Percentiles rank a stretch among this genome's conserved stretches.
phyloP scores from a whole-genome alignment of 2,888 invertebrate genomes.

The Tuberolachnus salignus region DNA sequence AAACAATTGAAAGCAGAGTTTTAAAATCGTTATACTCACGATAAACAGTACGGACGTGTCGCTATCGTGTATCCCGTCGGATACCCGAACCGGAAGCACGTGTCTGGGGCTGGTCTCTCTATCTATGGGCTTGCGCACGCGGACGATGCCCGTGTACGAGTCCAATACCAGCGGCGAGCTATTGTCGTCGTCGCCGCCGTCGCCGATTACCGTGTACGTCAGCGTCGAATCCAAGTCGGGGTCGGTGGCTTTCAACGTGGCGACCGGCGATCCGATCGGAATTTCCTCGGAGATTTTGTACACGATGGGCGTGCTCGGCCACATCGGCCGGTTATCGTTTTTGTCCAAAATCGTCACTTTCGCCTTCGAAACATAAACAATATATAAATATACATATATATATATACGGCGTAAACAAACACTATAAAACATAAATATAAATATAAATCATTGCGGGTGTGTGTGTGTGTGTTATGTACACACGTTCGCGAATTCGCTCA shows the following conservation, averaged over 20 bases:
- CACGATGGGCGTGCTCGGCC: conserved; percentile 75
- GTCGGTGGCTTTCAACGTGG: conserved; percentile 79
- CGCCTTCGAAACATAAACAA: conserved; percentile 67
- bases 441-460: no score
- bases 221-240: conserved; percentile 83
- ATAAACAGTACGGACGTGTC: conserved; percentile 78
- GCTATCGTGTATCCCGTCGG: conserved; percentile 86
- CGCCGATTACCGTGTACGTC: conserved; percentile 75
- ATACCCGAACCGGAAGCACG: conserved; percentile 79
- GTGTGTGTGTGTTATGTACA: no score
- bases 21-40: conserved; percentile 65
- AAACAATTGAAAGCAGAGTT: no score
- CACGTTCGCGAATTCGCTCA: conserved; percentile 21
- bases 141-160: conserved; percentile 73
- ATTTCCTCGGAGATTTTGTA: conserved; percentile 85
- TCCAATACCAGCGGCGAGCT: conserved; percentile 73
- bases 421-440: no score
- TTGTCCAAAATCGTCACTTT: conserved; percentile 84
- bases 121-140: conserved; percentile 80
- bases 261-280: conserved; percentile 79
- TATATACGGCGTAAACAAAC: conserved; percentile 1
- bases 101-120: conserved; percentile 81
- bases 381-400: conserved; percentile 8
- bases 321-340: conserved; percentile 93
- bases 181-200: conserved; percentile 66